Evolutionary conservation across 2,113 vertebrate genomes (phyloP), one percentile per base, ranked within the genome.

Genomic region (Malurus alboscapulatus): DNA sequence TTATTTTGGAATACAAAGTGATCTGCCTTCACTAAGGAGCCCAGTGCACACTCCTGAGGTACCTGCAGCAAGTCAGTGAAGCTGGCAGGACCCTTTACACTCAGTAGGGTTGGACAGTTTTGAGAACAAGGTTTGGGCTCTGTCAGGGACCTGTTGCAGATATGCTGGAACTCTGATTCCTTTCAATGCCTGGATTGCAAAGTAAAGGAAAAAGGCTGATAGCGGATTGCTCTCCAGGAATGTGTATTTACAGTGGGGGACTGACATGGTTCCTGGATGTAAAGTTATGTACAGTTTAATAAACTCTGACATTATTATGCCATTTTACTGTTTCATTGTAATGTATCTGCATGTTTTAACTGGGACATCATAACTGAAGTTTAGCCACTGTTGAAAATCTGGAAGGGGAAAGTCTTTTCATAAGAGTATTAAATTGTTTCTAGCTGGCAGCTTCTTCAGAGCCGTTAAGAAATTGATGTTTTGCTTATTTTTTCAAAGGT

Each of bases 41-140:
- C 0, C 17, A 0, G 7, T 48, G 10, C 27, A 12, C n/a, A 1
- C 6, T 24, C 5, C 21, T 47, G 81, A 75, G 26, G 16, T 50
- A 11, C 36, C 17, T 68, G 38, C 66, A 79, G 17, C 14, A 22
- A 53, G 25, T 47, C 10, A 51, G 2, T 63, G 34, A 17, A 80
- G 17, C 34, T 38, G 71, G 14, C 25, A 26, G 42, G 51, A 74
- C 18, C 30, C 34, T 73, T 53, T 36, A 1, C 44, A 6, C 55
- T 54, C 17, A 7, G 22, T 10, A 1, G 2, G 32, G 26, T 88
- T 55, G 67, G 44, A 19, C 27, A 40, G 66, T 13, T 30, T 9
- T 2, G 24, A 58, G 14, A 26, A 3, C 26, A 59, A 59, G 20
- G 11, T 54, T 38, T 69, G 59, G 21, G 17, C 58, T 76, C 48